These are phyloP conservation scores for Andrena minutula DNA, from an alignment of 2,888 invertebrate species.

Conservation along the genomic window DNA sequence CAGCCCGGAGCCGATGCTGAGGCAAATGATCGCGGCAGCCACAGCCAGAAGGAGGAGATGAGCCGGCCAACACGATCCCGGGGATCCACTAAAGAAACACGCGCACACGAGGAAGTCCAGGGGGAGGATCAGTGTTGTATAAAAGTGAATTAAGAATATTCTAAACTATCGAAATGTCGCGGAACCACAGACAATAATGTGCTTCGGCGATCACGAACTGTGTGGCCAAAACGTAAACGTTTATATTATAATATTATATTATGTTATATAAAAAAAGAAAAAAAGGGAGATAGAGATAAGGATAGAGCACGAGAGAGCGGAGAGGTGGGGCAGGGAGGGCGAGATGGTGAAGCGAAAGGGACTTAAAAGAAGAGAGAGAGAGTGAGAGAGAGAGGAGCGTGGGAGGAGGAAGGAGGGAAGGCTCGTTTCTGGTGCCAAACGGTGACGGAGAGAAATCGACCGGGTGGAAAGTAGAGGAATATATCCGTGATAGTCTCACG, in stretches of 20 bases:
- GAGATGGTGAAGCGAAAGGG: constrained; percentile 36
- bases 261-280: constrained; percentile 77
- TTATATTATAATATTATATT: constrained; percentile 83
- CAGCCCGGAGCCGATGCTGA: constrained; percentile 95
- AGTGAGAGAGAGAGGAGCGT: background rate
- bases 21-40: constrained; percentile 95
- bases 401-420: constrained; percentile 50
- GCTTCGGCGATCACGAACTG: constrained; percentile 82
- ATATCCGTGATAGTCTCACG: constrained; percentile 67
- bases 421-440: constrained; percentile 82
- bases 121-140: constrained; percentile 76
- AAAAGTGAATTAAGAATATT: constrained; percentile 82
- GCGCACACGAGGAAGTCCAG: constrained; percentile 55
- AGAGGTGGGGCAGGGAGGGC: background rate
- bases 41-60: constrained; percentile 91
- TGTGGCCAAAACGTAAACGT: constrained; percentile 85
- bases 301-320: constrained; percentile 18
- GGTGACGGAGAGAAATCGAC: constrained; percentile 64
- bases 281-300: constrained; percentile 36
- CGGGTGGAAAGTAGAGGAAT: constrained; percentile 44
- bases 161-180: constrained; percentile 80
- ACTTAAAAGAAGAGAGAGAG: constrained; percentile 26
- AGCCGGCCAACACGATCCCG: constrained; percentile 77
- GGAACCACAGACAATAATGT: constrained; percentile 82
- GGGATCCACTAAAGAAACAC: constrained; percentile 53